Conservation (phyloP, 2,113 vertebrate species). For the Colossoma macropomum region DNA sequence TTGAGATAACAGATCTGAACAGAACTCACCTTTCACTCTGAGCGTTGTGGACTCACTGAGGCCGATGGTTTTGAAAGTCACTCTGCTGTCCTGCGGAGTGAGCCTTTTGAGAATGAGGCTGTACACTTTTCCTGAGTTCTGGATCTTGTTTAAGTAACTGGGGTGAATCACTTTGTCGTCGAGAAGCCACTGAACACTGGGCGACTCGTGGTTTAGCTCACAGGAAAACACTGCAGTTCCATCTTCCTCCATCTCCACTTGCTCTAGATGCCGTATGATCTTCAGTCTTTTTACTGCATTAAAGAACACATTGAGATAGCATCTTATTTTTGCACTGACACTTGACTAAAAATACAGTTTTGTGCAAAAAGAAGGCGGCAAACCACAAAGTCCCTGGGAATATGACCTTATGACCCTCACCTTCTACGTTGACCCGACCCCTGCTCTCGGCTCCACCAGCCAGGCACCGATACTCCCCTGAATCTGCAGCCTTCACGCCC, state of each 20-base stretch:
- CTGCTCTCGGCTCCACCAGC: constrained; percentile 84
- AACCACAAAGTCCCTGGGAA: neutral
- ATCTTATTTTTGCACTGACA: neutral
- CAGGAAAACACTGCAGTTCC: constrained; percentile 78
- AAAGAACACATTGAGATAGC: neutral
- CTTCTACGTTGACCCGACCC: constrained; percentile 83
- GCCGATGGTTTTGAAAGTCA: constrained; percentile 82
- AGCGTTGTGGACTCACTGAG: constrained; percentile 77
- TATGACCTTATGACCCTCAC: constrained; percentile 62
- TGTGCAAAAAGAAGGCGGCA: neutral
- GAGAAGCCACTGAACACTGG: constrained; percentile 90
- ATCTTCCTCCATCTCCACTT: constrained; percentile 83
- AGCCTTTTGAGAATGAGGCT: constrained; percentile 83
- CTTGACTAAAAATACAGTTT: neutral
- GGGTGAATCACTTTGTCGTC: constrained; percentile 82
- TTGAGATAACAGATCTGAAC: neutral
- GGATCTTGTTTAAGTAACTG: constrained; percentile 85
- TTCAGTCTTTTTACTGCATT: constrained; percentile 80
- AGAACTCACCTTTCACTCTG: constrained; percentile 86
- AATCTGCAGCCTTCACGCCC: constrained; percentile 78
- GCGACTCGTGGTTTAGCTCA: constrained; percentile 88
- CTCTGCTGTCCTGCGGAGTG: constrained; percentile 76
- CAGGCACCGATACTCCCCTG: constrained; percentile 86
- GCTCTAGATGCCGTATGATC: constrained; percentile 82
- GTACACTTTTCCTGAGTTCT: constrained; percentile 81